Base-by-base conservation (phyloP, 1,140 invertebrate genomes). In the Platorchestia sp. region DNA sequence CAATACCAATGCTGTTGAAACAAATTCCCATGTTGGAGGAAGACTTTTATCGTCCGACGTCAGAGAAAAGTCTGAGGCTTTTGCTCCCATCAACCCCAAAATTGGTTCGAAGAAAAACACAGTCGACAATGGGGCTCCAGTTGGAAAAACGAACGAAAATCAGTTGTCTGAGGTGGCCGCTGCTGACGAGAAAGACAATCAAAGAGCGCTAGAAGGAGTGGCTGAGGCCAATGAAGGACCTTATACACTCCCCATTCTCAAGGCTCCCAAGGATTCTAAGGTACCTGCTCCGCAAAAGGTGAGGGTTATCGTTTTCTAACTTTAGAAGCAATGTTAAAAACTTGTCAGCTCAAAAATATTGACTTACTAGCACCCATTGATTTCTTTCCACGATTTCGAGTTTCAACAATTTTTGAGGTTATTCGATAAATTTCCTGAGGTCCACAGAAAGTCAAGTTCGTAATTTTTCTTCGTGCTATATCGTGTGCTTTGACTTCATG, bases 161-260 rank as follows among this genome's bases (percentile, higher is more conserved):
- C 59, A 75, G 10, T 75, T 75, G 59, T 27, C 59, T 75, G 59
- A 36, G 36, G 59, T 36, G 36, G 59, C 27, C 59, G 10, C 27
- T 22, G 59, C 59, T 75, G 36, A 89, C 87, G 87, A 42, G n/a
- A 27, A 86, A 86, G 40, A 27, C 43, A 41, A 89, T 89, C 87
- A 36, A 89, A 89, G 41, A 42, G 87, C 27, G 27, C 41, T 7
- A 42, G 87, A 41, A 89, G 91, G 91, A 47, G 43, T 16, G 7
- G 91, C 45, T 36, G 91, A 93, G 40, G 91, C 91, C 40, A 93
- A 93, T 44, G 91, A 93, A 40, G 91, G 91, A 6, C 91, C 91
- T 40, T 93, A 93, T 44, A 93, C 91, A 3, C 91, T 93, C 10
- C 91, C 91, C n/a, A 93, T 93, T 7, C 91, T 93, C 43, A 93